These are phyloP conservation scores for Limnephilus auricula DNA, from an alignment of 2,888 invertebrate species.

Conservation along the genomic window DNA sequence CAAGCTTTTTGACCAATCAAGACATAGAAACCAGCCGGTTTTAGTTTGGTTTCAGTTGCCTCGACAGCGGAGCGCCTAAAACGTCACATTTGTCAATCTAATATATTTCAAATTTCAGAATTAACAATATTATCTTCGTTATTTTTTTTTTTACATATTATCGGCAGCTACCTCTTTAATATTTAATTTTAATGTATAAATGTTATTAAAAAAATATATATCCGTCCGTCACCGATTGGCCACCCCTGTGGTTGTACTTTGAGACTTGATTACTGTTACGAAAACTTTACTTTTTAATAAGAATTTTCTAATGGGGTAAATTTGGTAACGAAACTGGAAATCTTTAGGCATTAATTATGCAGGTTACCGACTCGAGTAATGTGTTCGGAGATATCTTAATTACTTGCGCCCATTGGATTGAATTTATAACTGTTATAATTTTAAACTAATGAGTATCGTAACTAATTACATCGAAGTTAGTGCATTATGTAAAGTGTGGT, in stretches of 20 bases:
- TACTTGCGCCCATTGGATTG: slow-evolving; percentile 13
- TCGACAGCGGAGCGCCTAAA: no score
- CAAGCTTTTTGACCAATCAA: no score
- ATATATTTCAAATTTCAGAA: no score
- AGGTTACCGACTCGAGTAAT: slow-evolving; percentile 40
- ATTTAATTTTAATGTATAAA: no score
- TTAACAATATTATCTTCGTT: no score
- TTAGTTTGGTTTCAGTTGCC: no score
- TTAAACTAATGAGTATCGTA: background rate
- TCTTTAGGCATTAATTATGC: slow-evolving; percentile 62
- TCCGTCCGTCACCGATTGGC: background rate
- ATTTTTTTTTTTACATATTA: no score
- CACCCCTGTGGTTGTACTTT: slow-evolving; percentile 59
- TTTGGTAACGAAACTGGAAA: slow-evolving; percentile 64
- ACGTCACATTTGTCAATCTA: no score
- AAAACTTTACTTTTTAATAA: slow-evolving; percentile 66
- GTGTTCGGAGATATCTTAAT: slow-evolving; percentile 25
- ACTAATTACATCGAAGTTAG: background rate
- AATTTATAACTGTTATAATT: background rate
- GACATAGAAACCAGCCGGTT: no score
- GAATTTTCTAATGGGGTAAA: slow-evolving; percentile 65
- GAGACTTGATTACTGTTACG: slow-evolving; percentile 65
- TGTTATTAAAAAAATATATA: background rate
- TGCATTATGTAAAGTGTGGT: no score
- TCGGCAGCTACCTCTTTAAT: no score